A percentile compares a stretch with the other conserved stretches of the same genome.
Evolutionary conservation across 2,113 vertebrate genomes (phyloP).

Genomic region (Columbina picui): DNA sequence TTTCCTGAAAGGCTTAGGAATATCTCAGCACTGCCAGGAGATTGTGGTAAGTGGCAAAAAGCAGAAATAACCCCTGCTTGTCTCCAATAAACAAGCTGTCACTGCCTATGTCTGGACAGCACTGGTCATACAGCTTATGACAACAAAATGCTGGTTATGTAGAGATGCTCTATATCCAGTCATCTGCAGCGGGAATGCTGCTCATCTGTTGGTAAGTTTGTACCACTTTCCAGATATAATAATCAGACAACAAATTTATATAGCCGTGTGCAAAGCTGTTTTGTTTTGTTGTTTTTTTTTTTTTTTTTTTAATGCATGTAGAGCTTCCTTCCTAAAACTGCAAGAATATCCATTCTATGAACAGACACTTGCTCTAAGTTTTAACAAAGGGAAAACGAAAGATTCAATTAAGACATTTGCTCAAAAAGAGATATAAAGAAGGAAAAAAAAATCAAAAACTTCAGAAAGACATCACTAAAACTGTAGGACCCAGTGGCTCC

Average conservation of each 20-base stretch:
- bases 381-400: neutral
- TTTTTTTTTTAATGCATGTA: neutral
- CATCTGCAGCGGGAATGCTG: neutral
- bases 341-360: neutral
- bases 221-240: neutral
- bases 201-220: neutral
- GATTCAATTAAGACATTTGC: neutral
- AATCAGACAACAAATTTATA: neutral
- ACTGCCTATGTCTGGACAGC: neutral
- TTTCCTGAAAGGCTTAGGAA: neutral
- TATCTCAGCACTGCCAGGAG: neutral
- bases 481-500: neutral
- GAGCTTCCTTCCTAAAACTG: neutral
- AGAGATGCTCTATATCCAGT: neutral
- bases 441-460: neutral
- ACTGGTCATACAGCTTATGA: neutral
- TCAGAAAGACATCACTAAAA: neutral
- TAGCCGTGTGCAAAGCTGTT: accelerated
- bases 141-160: neutral
- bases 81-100: neutral
- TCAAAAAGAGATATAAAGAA: neutral
- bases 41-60: neutral
- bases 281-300: neutral
- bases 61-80: neutral
- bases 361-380: neutral